phyloP scores from a whole-genome alignment of 2,113 vertebrate species.

The Chauna torquata region DNA sequence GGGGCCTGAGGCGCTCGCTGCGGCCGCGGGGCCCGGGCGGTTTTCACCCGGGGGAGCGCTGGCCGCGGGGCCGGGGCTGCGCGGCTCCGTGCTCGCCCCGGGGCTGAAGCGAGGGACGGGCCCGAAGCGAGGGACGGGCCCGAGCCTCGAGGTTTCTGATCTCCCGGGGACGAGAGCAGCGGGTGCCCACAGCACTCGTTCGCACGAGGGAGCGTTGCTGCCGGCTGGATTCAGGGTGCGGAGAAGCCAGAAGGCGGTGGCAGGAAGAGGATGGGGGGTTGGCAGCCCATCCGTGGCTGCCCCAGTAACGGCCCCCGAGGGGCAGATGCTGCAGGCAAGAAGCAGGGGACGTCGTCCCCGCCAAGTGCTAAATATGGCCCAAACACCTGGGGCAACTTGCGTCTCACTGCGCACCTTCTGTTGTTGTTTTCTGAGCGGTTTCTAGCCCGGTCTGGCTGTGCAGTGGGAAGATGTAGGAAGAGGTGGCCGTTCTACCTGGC shows the following conservation, averaged over 20 bases:
- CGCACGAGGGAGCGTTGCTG: accelerated
- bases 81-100: background rate
- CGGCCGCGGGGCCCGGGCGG: background rate
- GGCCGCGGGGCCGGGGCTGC: background rate
- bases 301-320: background rate
- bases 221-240: accelerated
- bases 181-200: background rate
- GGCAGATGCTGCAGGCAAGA: background rate
- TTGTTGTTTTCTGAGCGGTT: background rate
- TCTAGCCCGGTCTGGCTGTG: accelerated
- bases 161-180: background rate
- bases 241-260: background rate
- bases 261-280: background rate
- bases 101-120: background rate
- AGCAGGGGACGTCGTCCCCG: background rate
- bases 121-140: background rate
- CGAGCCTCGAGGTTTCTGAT: background rate
- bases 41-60: too few species aligned
- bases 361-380: background rate
- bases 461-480: accelerated
- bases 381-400: accelerated
- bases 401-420: background rate
- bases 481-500: background rate
- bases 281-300: background rate
- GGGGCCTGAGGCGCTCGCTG: conserved; percentile 20